A percentile compares a stretch with the other conserved stretches of the same genome.
These are phyloP conservation scores for Gymnocypris eckloni DNA, from an alignment of 2,797 vertebrate genomes.

Conservation along the genomic window DNA sequence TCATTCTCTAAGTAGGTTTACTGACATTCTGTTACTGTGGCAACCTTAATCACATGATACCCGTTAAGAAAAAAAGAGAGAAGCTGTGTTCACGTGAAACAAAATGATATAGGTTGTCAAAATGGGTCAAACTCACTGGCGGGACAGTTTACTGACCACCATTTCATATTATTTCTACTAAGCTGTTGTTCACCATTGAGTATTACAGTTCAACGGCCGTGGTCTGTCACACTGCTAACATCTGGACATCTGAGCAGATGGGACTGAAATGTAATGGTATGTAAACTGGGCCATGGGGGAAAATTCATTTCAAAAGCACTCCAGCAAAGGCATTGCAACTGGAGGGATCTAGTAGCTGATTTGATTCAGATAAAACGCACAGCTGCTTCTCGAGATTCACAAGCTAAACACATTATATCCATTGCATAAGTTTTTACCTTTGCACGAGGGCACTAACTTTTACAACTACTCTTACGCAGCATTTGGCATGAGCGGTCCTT, in stretches of 20 bases:
- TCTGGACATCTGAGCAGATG: constrained; percentile 76
- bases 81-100: not conserved
- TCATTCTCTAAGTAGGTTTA: constrained; percentile 67
- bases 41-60: constrained; percentile 58
- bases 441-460: constrained; percentile 57
- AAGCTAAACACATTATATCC: constrained; percentile 59
- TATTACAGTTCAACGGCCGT: constrained; percentile 30
- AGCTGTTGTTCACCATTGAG: constrained; percentile 27
- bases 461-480: constrained; percentile 61
- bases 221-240: constrained; percentile 60
- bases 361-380: constrained; percentile 15
- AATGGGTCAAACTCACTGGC: constrained; percentile 33
- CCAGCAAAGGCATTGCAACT: not conserved
- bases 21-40: constrained; percentile 64
- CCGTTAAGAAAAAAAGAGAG: constrained; percentile 11
- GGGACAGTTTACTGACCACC: constrained; percentile 27
- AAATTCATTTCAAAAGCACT: constrained; percentile 64
- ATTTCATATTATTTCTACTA: constrained; percentile 36
- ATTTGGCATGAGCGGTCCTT: constrained; percentile 51
- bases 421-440: constrained; percentile 68
- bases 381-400: constrained; percentile 56
- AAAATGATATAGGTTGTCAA: constrained; percentile 27
- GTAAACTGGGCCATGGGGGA: constrained; percentile 60
- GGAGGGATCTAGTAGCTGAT: constrained; percentile 1
- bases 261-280: constrained; percentile 58